Base-by-base conservation (phyloP, 2,797 vertebrate species). In the Gallinago solitaria region DNA sequence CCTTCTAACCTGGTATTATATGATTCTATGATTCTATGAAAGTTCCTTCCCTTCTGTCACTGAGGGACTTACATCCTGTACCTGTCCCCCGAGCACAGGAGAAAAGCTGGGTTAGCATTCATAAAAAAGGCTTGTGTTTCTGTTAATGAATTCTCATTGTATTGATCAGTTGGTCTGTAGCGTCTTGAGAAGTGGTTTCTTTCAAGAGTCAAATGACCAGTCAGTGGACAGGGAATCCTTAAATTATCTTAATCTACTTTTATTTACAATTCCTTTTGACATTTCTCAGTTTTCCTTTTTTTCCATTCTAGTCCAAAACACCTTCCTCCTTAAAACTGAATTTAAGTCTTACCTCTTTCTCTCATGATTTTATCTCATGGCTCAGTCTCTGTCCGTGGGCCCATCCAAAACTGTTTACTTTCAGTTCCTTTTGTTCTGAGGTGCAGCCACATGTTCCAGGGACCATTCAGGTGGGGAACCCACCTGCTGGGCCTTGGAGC, bases 401-500 rank as follows among this genome's bases (percentile, higher is more conserved):
- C 75, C 56, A 41, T 51, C 53, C 74, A 68, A 93, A 96, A 68
- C 20, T 70, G 51, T 80, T 91, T 83, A 69, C 2, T 15, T 73
- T 45, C 61, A 64, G 61, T 32, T 93, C 77, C 90, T 76, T 95
- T 96, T 96, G 95, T 97, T 91, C 74, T 16, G 54, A 76, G 67
- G 35, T 16, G 53, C 41, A 91, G 83, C 88, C 95, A 95, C 90
- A 93, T 89, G 85, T 86, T 82, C 70, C 90, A 9, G 37, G 87
- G 48, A 61, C 83, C 79, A 93, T 92, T 95, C 96, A 89, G 91
- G 90, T 96, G 68, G 50, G 39, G 64, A 82, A 85, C 95, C 91
- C 94, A 73, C 94, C 95, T 95, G 87, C 95, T 97, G 93, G 85
- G 92, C 30, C 56, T 35, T 61, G 96, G 95, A 97, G 96, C 86